Evolutionary conservation across 1,140 invertebrate genomes (phyloP).

Genomic region (Brachionus asplanchnoidis): DNA sequence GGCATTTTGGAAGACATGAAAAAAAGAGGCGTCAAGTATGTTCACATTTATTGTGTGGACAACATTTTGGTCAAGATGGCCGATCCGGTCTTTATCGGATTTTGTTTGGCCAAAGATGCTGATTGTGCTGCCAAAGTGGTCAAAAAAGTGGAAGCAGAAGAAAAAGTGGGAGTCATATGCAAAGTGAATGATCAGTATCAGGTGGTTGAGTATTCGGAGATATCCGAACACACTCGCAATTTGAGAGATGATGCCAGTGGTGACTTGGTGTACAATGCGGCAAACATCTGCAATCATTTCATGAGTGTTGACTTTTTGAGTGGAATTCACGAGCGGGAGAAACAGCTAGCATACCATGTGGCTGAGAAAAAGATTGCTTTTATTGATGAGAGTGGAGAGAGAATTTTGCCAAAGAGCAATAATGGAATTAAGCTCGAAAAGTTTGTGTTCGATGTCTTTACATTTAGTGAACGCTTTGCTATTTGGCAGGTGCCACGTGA

Average conservation of each 20-base stretch:
- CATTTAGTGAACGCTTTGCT: constrained; percentile 72
- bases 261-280: constrained; percentile 79
- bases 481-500: constrained; percentile 86
- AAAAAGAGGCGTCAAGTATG: constrained; percentile 72
- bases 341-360: constrained; percentile 77
- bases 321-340: constrained; percentile 50
- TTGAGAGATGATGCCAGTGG: constrained; percentile 68
- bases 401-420: constrained; percentile 69
- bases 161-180: constrained; percentile 91
- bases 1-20: constrained; percentile 79
- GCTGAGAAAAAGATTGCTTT: constrained; percentile 96
- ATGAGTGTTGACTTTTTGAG: constrained; percentile 81
- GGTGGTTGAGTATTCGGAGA: constrained; percentile 91
- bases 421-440: constrained; percentile 99
- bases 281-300: constrained; percentile 97
- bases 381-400: constrained; percentile 68
- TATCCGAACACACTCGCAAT: constrained; percentile 80
- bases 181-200: constrained; percentile 78
- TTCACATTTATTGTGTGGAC: constrained; percentile 98
- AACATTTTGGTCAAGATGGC: constrained; percentile 97
- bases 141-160: constrained; percentile 79
- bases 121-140: constrained; percentile 96
- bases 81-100: constrained; percentile 93
- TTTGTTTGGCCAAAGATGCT: constrained; percentile 77
- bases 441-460: constrained; percentile 97